Evolutionary conservation across 2,113 vertebrate genomes (phyloP).

Genomic region (Cinclus cinclus): DNA sequence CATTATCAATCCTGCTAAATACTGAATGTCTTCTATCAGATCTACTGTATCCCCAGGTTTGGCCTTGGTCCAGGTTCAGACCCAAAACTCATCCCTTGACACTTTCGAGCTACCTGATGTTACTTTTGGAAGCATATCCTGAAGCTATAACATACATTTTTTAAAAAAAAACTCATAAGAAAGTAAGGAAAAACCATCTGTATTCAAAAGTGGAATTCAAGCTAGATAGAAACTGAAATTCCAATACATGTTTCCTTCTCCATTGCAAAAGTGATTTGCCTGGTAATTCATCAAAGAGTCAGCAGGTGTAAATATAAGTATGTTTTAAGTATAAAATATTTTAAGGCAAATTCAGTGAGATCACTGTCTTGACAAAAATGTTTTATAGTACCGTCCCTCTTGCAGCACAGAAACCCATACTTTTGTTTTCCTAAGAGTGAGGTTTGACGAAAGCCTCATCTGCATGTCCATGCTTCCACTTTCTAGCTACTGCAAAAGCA

Average conservation of each 20-base stretch:
- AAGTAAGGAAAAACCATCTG: neutral
- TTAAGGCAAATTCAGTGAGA: neutral
- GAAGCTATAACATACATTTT: neutral
- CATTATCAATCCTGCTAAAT: neutral
- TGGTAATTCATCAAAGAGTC: neutral
- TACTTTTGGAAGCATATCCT: neutral
- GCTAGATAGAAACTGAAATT: neutral
- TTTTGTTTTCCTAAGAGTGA: neutral
- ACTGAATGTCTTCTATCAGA: neutral
- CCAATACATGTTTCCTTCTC: neutral
- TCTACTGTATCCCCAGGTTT: neutral
- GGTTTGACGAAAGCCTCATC: neutral
- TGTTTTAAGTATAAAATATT: neutral
- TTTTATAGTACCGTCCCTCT: neutral
- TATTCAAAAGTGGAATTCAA: neutral
- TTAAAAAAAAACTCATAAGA: neutral
- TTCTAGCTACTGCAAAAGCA: neutral
- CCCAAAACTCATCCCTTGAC: neutral
- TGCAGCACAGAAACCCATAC: neutral
- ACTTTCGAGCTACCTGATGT: neutral
- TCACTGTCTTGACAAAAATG: neutral
- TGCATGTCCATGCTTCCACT: neutral
- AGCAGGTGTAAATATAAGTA: neutral
- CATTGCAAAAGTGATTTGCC: neutral
- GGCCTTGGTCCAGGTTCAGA: neutral